These are phyloP conservation scores for Drosophila prosaltans DNA, from an alignment of 1,140 invertebrate species.

Conservation along the genomic window DNA sequence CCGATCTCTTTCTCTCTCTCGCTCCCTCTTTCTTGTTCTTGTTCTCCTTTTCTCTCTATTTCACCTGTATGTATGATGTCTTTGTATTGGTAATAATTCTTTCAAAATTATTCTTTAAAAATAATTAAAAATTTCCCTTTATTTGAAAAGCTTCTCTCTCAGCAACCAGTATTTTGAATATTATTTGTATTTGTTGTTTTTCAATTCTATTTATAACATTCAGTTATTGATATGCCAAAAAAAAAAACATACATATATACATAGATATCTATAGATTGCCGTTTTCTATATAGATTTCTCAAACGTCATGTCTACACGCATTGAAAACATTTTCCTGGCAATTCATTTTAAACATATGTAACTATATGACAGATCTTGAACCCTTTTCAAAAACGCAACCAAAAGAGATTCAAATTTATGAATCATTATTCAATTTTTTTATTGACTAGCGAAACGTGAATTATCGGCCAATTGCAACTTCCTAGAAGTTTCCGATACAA, in stretches of 20 bases:
- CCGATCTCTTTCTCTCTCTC: constrained; percentile 41
- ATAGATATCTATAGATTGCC: constrained; percentile 43
- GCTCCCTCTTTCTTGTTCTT: constrained; percentile 33
- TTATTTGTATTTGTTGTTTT: constrained; percentile 23
- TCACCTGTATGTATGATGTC: constrained; percentile 43
- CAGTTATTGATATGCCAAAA: constrained; percentile 81
- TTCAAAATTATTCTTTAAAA: constrained; percentile 19
- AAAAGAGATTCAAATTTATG: constrained; percentile 10
- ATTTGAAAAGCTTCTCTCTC: constrained; percentile 59
- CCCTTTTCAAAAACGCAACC: constrained; percentile 2
- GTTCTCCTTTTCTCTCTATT: constrained; percentile 14
- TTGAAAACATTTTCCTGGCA: constrained; percentile 43
- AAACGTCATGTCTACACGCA: constrained; percentile 55
- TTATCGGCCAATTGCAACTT: constrained; percentile 21
- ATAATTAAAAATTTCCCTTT: constrained; percentile 51
- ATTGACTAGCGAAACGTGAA: constrained; percentile 33
- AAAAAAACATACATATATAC: constrained; percentile 39
- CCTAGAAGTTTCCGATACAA: not conserved
- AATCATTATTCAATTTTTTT: constrained; percentile 28
- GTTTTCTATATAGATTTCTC: constrained; percentile 52
- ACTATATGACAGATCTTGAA: constrained; percentile 16
- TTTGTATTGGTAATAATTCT: constrained; percentile 29
- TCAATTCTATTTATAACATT: constrained; percentile 70
- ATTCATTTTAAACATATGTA: constrained; percentile 22
- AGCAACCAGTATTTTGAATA: constrained; percentile 49